phyloP scores from a whole-genome alignment of 2,888 invertebrate species.

The Trachelus tabidus region DNA sequence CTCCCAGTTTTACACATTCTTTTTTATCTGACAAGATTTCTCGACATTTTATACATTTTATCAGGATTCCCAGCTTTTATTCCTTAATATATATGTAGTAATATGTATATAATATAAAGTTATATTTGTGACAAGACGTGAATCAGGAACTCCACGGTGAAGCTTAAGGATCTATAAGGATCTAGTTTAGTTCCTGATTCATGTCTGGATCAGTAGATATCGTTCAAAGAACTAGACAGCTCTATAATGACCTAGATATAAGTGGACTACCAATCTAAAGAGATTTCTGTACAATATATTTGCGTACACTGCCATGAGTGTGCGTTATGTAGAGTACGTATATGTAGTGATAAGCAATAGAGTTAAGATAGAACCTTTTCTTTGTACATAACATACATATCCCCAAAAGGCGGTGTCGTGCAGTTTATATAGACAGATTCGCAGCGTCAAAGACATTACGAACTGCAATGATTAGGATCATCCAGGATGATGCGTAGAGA shows the following conservation, averaged over 20 bases:
- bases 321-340: slow-evolving; percentile 22
- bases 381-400: slow-evolving; percentile 65
- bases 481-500: slow-evolving; percentile 16
- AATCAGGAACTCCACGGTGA: not conserved
- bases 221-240: slow-evolving; percentile 2
- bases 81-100: slow-evolving; percentile 19
- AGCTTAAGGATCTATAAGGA: not conserved
- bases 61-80: slow-evolving; percentile 12
- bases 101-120: slow-evolving; percentile 19
- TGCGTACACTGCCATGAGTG: slow-evolving; percentile 9
- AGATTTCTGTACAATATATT: slow-evolving; percentile 20
- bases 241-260: slow-evolving; percentile 14
- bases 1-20: slow-evolving; percentile 4
- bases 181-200: not conserved
- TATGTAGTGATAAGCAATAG: slow-evolving; percentile 28
- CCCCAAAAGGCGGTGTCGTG: slow-evolving; percentile 49
- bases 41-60: slow-evolving; percentile 40
- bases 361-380: slow-evolving; percentile 31
- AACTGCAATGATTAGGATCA: slow-evolving; percentile 8
- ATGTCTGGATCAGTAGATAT: slow-evolving; percentile 5
- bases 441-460: slow-evolving; percentile 38
- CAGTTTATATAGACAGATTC: slow-evolving; percentile 47
- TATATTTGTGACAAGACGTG: not conserved
- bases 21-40: slow-evolving; percentile 13
- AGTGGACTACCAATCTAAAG: slow-evolving; percentile 9